Percentiles rank a stretch among this genome's conserved stretches.
phyloP scores from a whole-genome alignment of 2,888 invertebrate species.

The Epinotia ramella region DNA sequence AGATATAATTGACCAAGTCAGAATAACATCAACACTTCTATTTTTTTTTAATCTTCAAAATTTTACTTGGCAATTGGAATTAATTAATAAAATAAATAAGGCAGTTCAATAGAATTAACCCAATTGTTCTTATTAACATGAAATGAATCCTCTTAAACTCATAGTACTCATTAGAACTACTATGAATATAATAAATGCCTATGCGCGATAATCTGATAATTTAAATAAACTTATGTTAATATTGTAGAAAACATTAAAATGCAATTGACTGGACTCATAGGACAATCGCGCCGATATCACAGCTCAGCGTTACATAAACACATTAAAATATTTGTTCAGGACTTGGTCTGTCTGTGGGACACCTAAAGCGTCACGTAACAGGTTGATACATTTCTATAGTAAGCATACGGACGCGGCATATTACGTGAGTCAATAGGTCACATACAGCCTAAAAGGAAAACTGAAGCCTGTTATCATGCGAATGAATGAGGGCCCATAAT shows the following conservation, averaged over 20 bases:
- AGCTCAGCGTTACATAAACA: slow-evolving; percentile 35
- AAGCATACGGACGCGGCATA: not conserved
- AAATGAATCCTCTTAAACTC: not conserved
- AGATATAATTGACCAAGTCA: not conserved
- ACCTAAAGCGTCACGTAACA: not conserved
- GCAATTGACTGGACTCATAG: slow-evolving; percentile 42
- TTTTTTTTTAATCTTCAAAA: not conserved
- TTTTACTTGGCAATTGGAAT: not conserved
- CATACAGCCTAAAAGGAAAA: not conserved
- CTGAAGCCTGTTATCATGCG: slow-evolving; percentile 1
- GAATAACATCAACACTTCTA: not conserved
- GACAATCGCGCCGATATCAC: slow-evolving; percentile 42
- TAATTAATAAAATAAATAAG: not conserved
- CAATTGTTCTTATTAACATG: too few relatives aligned
- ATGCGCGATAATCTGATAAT: not conserved
- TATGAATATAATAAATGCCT: not conserved
- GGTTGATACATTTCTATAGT: not conserved
- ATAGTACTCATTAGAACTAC: not conserved
- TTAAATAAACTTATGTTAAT: slow-evolving; percentile 18
- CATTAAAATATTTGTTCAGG: slow-evolving; percentile 11
- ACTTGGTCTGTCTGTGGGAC: not conserved
- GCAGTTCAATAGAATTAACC: not conserved
- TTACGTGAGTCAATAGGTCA: not conserved
- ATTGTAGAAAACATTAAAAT: slow-evolving; percentile 36
- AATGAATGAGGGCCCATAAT: slow-evolving; percentile 29